These are phyloP conservation scores for Carapus acus DNA, from an alignment of 2,797 vertebrate genomes.

Conservation along the genomic window DNA sequence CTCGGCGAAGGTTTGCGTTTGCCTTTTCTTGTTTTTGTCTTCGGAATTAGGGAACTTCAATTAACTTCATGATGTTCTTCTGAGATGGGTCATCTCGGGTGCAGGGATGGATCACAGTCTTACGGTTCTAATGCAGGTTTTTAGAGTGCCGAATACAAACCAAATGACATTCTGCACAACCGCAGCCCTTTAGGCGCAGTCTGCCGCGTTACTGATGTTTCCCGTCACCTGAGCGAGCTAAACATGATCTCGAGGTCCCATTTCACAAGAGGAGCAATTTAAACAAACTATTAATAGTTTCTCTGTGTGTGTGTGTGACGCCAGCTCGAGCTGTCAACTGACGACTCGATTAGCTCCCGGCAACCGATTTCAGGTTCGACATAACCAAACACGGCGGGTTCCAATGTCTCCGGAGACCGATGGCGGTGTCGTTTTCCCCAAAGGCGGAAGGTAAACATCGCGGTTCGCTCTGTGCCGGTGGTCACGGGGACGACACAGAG, in stretches of 20 bases:
- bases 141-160: too few species aligned
- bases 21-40: too few species aligned
- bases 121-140: too few species aligned
- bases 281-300: slow-evolving; percentile 1
- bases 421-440: slow-evolving; percentile 6
- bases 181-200: too few species aligned
- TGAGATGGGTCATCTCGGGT: too few species aligned
- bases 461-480: slow-evolving; percentile 10
- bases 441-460: background rate
- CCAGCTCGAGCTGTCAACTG: background rate
- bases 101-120: too few species aligned
- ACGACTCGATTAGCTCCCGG: background rate
- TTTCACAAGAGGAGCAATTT: slow-evolving; percentile 10
- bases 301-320: background rate
- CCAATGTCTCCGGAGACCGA: slow-evolving; percentile 17
- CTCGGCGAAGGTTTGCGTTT: too few species aligned
- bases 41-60: too few species aligned
- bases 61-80: too few species aligned
- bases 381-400: slow-evolving; percentile 22
- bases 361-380: slow-evolving; percentile 12
- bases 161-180: too few species aligned
- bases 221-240: background rate
- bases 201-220: background rate
- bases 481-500: slow-evolving; percentile 8
- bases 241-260: background rate